Percentiles rank a stretch among this genome's conserved stretches.
phyloP scores from a whole-genome alignment of 2,888 invertebrate species.

The Lingula anatina region DNA sequence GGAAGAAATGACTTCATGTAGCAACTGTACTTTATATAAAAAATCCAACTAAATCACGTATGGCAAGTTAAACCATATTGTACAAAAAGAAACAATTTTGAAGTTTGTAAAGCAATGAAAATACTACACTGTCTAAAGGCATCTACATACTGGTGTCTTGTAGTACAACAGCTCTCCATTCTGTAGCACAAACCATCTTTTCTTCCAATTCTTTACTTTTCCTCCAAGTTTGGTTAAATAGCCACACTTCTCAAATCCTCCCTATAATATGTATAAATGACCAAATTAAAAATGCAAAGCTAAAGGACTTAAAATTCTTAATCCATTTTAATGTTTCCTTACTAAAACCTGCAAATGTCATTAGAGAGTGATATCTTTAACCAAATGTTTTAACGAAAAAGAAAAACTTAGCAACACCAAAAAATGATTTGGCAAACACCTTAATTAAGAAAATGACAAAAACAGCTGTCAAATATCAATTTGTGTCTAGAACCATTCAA shows the following conservation, averaged over 20 bases:
- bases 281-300: background rate
- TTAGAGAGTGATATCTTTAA: too few species aligned
- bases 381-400: too few species aligned
- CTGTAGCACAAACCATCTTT: conserved; percentile 91
- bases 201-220: conserved; percentile 92
- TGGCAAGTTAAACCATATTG: too few species aligned
- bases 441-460: background rate
- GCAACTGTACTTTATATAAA: too few species aligned
- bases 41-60: too few species aligned
- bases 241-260: conserved; percentile 70
- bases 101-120: background rate
- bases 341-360: too few species aligned
- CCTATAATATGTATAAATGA: conserved; percentile 12
- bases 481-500: too few species aligned
- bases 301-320: too few species aligned
- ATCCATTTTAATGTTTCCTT: too few species aligned
- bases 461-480: conserved; percentile 13
- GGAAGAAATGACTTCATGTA: too few species aligned
- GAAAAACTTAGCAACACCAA: background rate
- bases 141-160: conserved; percentile 70
- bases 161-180: conserved; percentile 90
- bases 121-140: too few species aligned
- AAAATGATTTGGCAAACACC: background rate
- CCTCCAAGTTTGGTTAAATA: conserved; percentile 87
- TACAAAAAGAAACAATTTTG: conserved; percentile 2